phyloP scores from a whole-genome alignment of 2,888 invertebrate species.

The Eupithecia tripunctaria region DNA sequence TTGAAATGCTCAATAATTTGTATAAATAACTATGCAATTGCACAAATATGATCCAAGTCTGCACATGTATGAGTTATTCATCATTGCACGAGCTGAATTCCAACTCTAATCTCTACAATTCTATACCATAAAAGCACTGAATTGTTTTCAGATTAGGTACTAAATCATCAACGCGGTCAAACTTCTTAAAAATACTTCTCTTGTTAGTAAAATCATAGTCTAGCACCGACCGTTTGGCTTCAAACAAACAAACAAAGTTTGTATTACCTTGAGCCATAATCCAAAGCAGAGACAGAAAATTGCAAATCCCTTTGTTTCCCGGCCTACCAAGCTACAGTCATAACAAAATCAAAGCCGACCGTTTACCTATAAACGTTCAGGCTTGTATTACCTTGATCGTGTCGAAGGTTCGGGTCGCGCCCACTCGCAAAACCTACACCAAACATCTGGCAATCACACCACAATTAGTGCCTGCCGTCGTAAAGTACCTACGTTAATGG shows the following conservation, averaged over 20 bases:
- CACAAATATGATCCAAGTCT: background rate
- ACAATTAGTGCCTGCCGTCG: slow-evolving; percentile 48
- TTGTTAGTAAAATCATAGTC: background rate
- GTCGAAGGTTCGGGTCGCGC: slow-evolving; percentile 50
- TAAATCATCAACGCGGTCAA: background rate
- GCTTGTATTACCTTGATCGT: slow-evolving; percentile 59
- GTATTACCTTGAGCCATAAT: background rate
- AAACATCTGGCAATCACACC: slow-evolving; percentile 51
- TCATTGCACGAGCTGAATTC: background rate
- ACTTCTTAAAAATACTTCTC: background rate
- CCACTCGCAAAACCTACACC: slow-evolving; percentile 58
- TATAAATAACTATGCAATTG: background rate
- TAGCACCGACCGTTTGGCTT: background rate
- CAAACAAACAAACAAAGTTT: background rate
- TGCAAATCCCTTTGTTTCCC: background rate
- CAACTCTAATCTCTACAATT: background rate
- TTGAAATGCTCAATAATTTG: background rate
- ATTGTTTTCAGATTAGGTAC: background rate
- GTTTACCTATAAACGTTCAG: slow-evolving; percentile 39
- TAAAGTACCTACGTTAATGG: slow-evolving; percentile 34
- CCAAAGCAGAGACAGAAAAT: background rate
- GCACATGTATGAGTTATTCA: background rate
- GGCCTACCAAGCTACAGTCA: background rate
- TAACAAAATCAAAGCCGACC: slow-evolving; percentile 1
- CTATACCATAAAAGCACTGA: background rate